Conservation (phyloP, 2,113 vertebrate genomes). For the Pterocles orientalis region DNA sequence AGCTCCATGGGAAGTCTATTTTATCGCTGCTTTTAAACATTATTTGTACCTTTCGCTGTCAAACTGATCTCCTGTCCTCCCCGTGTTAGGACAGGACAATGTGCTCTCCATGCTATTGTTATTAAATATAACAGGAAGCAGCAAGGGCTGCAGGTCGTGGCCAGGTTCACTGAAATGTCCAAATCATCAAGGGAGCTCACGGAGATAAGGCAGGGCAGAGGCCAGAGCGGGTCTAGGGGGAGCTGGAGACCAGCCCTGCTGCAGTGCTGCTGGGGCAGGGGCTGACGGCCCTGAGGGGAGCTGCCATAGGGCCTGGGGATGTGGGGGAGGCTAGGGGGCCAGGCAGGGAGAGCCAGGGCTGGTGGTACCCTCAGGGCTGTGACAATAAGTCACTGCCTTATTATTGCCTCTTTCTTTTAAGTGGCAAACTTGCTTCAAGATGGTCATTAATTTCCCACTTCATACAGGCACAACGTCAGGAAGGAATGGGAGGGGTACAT, state of each 20-base stretch:
- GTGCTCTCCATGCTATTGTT: not conserved
- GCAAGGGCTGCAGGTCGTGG: not conserved
- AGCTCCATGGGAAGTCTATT: not conserved
- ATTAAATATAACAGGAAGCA: not conserved
- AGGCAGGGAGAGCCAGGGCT: not conserved
- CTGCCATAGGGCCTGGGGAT: not conserved
- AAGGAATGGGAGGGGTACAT: not conserved
- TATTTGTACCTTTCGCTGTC: not conserved
- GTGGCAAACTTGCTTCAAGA: not conserved
- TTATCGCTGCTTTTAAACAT: not conserved
- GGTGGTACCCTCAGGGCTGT: not conserved
- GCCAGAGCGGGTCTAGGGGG: not conserved
- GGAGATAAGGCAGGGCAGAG: not conserved
- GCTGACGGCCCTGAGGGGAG: rapidly evolving
- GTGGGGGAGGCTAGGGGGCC: rapidly evolving
- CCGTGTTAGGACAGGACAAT: not conserved
- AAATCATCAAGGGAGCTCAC: not conserved
- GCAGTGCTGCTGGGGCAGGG: rapidly evolving
- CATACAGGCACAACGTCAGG: not conserved
- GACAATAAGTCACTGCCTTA: not conserved
- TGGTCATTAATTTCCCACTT: not conserved
- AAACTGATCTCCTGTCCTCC: not conserved
- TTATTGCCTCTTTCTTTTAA: not conserved
- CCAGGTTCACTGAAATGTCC: not conserved
- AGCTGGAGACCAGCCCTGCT: not conserved